A percentile compares a stretch with the other conserved stretches of the same genome.
These are phyloP conservation scores for Drosophila tsacasi DNA, from an alignment of 1,140 invertebrate genomes.

Conservation along the genomic window DNA sequence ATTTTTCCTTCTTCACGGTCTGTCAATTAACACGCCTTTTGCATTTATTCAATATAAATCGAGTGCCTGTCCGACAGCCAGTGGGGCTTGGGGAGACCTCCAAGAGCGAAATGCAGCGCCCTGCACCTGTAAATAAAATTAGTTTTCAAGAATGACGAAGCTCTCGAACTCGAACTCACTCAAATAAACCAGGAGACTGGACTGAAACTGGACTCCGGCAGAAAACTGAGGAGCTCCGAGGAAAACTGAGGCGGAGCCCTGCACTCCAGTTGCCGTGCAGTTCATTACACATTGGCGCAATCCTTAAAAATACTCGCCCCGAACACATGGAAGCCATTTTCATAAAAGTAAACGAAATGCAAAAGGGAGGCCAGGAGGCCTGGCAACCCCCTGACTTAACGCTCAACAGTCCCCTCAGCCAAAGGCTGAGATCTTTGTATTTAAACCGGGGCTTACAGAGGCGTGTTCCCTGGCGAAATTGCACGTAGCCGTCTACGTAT, in stretches of 20 bases:
- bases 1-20: slow-evolving; percentile 79
- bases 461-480: slow-evolving; percentile 51
- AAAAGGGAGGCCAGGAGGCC: slow-evolving; percentile 16
- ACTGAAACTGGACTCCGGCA: slow-evolving; percentile 7
- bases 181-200: slow-evolving; percentile 26
- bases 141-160: slow-evolving; percentile 71
- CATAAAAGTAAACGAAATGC: slow-evolving; percentile 78
- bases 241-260: background rate
- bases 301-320: slow-evolving; percentile 55
- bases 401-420: background rate
- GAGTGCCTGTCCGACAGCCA: slow-evolving; percentile 36
- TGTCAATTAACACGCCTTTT: slow-evolving; percentile 83
- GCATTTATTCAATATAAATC: slow-evolving; percentile 83
- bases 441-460: slow-evolving; percentile 54
- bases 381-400: background rate
- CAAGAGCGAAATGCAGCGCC: slow-evolving; percentile 16
- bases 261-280: slow-evolving; percentile 51
- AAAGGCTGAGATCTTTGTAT: slow-evolving; percentile 63
- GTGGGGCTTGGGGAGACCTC: background rate
- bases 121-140: slow-evolving; percentile 74
- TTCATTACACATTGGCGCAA: slow-evolving; percentile 68
- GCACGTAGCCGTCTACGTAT: slow-evolving; percentile 67
- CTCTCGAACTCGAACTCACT: slow-evolving; percentile 32
- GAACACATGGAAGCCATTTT: slow-evolving; percentile 59
- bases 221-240: slow-evolving; percentile 6